These are phyloP conservation scores for Tolmerus cingulatus DNA, from an alignment of 2,888 invertebrate species.

Conservation along the genomic window DNA sequence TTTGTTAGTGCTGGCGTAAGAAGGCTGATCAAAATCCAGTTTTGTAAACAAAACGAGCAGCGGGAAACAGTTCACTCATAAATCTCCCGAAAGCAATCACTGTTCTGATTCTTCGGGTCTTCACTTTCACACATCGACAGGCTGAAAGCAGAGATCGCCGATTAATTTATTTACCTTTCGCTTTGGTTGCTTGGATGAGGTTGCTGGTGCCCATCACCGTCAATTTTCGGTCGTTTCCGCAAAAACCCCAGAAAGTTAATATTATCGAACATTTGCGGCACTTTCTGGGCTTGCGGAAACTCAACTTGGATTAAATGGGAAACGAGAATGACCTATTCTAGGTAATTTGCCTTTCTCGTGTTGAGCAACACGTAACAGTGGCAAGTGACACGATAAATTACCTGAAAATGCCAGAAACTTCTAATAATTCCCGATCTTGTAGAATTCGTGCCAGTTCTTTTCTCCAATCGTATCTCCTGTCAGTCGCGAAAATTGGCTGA, in stretches of 20 bases:
- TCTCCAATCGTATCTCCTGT: neutral
- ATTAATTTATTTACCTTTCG: constrained; percentile 34
- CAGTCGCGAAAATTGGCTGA: neutral
- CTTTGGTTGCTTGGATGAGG: neutral
- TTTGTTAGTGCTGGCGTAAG: neutral
- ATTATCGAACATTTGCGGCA: constrained; percentile 24
- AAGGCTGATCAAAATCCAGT: constrained; percentile 3
- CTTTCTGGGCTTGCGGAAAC: constrained; percentile 32
- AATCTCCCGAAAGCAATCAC: neutral
- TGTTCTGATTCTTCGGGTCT: neutral
- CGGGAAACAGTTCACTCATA: neutral
- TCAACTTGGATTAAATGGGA: neutral
- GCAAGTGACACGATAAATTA: neutral
- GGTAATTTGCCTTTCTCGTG: neutral
- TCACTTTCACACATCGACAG: neutral
- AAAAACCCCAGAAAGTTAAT: constrained; percentile 38
- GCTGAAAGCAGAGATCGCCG: neutral
- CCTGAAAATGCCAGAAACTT: constrained; percentile 35
- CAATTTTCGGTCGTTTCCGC: constrained; percentile 45
- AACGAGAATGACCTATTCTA: neutral
- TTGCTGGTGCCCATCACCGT: constrained; percentile 20
- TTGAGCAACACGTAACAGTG: neutral
- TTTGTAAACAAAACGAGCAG: neutral
- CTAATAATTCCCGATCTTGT: neutral
- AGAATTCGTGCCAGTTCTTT: constrained; percentile 3